Base-by-base conservation (phyloP, 2,797 vertebrate species). In the Fistularia commersonii region DNA sequence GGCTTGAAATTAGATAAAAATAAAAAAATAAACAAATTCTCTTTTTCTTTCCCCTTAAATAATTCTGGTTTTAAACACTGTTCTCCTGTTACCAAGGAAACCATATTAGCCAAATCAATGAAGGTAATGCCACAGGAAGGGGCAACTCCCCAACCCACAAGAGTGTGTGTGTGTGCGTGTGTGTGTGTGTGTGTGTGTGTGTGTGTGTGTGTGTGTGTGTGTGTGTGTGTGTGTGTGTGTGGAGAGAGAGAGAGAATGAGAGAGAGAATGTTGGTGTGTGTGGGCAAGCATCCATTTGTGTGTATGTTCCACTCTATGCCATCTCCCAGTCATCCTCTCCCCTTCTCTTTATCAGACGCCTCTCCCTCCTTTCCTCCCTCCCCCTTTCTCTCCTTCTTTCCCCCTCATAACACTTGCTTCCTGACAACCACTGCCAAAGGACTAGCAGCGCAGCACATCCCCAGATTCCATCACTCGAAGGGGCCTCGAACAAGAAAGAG, bases 21-120 rank as follows among this genome's bases (percentile, higher is more conserved):
- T 23, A 23, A 23, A 11, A 64, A 61, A 51, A 23, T 23, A 23
- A 23, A 23, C 23, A 23, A 23, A 41, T 8, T 41, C 39, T 41
- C 11, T 65, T 36, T 61, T 59, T 72, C 53, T 32, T 58, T 57
- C 47, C 54, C 52, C 65, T 67, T 64, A 72, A 49, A 80, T 78
- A 66, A 73, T 69, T 63, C 43, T 49, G 60, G 52, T 54, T 67
- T 76, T 66, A 73, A 85, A 79, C 13, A 13, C 49, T 69, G 41
- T 69, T 43, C 46, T 61, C 46, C 66, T 52, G 80, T 87, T 86
- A 76, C 86, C 73, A 65, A 63, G 81, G 82, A 72, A 87, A 87
- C 85, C 52, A 34, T 65, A 73, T 87, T 79, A 83, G 89, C 86
- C 86, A 91, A 88, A 93, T 94, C 89, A 86, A 92, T 92, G 82